A percentile compares a stretch with the other conserved stretches of the same genome.
Evolutionary conservation across 2,888 invertebrate species (phyloP).

Genomic region (Pocota personata): DNA sequence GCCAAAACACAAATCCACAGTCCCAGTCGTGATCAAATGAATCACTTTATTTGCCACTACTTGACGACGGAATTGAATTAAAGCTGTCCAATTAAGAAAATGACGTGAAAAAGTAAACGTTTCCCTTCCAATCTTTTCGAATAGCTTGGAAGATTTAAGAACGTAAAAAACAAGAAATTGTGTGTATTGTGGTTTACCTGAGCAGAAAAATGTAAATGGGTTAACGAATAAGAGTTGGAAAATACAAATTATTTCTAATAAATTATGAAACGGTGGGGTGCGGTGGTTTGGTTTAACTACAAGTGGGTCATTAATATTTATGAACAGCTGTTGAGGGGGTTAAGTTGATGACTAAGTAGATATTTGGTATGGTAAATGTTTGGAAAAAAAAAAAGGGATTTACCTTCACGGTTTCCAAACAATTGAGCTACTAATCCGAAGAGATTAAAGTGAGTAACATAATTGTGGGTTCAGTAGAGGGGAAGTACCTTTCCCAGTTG

Average conservation of each 20-base stretch:
- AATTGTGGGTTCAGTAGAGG: background rate
- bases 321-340: background rate
- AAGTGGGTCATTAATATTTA: background rate
- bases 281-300: background rate
- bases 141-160: background rate
- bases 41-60: background rate
- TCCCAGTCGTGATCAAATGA: constrained; percentile 1
- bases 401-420: background rate
- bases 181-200: background rate
- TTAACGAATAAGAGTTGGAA: constrained; percentile 9
- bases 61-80: background rate
- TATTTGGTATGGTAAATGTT: background rate
- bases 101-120: constrained; percentile 6
- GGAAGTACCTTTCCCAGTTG: background rate
- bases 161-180: background rate
- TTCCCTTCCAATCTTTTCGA: background rate
- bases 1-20: background rate
- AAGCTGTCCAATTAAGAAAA: background rate
- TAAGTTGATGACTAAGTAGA: background rate
- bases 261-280: background rate
- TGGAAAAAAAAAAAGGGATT: background rate
- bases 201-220: constrained; percentile 1
- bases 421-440: background rate
- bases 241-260: background rate
- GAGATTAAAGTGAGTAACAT: background rate